Conservation (phyloP, 2,113 vertebrate species). For the Myrmecobius fasciatus region DNA sequence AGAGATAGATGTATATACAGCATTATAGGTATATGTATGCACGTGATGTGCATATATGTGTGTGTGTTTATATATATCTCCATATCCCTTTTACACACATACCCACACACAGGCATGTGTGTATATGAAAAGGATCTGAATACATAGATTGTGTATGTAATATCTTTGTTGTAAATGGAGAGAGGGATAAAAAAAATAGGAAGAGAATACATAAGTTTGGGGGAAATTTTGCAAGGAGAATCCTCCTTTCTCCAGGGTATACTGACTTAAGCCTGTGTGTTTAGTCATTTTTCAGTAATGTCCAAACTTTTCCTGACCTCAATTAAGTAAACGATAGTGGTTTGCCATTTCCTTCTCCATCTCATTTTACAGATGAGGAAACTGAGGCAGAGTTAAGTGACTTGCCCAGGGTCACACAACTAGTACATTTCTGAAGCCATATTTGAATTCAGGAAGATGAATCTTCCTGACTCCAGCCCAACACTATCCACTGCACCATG, state of each 20-base stretch:
- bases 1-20: background rate
- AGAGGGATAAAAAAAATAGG: background rate
- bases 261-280: constrained; percentile 46
- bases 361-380: background rate
- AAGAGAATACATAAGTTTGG: background rate
- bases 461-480: background rate
- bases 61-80: background rate
- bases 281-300: background rate
- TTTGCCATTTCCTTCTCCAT: background rate
- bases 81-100: constrained; percentile 45
- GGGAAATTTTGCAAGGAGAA: constrained; percentile 27
- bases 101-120: background rate
- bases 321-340: background rate
- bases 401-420: background rate
- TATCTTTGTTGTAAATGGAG: background rate
- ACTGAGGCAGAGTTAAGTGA: background rate
- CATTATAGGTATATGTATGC: background rate
- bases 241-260: background rate
- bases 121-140: background rate
- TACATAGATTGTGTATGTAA: background rate
- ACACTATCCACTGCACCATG: background rate
- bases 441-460: background rate
- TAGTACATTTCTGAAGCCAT: background rate
- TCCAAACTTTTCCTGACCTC: background rate
- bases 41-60: no score